Percentiles rank a stretch among this genome's conserved stretches.
These are phyloP conservation scores for Prunella fulvescens DNA, from an alignment of 2,113 vertebrate genomes.

Conservation along the genomic window DNA sequence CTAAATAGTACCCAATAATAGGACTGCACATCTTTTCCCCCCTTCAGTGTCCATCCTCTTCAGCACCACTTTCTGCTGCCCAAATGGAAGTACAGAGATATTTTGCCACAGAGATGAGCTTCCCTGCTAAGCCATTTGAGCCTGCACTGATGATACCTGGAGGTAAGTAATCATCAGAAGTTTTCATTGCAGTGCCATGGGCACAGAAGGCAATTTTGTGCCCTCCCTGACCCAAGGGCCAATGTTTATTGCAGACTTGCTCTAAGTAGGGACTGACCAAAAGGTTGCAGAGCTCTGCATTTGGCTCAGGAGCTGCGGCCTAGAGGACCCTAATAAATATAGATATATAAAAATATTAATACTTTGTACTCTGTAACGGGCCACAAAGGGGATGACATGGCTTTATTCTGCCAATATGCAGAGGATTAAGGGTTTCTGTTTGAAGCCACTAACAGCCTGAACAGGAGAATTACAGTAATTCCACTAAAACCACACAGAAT, in stretches of 20 bases:
- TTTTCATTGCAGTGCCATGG: not conserved
- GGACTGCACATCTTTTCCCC: not conserved
- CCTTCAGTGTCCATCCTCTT: not conserved
- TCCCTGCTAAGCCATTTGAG: not conserved
- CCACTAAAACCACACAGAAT: slow-evolving; percentile 23
- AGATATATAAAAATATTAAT: not conserved
- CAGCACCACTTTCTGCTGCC: not conserved
- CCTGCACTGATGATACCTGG: not conserved
- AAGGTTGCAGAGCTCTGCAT: not conserved
- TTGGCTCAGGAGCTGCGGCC: not conserved
- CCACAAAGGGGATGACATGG: slow-evolving; percentile 12
- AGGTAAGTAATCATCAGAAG: not conserved
- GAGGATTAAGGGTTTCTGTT: slow-evolving; percentile 46
- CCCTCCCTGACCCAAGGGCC: not conserved
- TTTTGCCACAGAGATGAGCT: not conserved
- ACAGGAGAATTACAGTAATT: slow-evolving; percentile 46
- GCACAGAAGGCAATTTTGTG: not conserved
- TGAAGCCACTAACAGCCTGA: slow-evolving; percentile 25
- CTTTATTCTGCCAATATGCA: slow-evolving; percentile 50
- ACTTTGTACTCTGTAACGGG: not conserved
- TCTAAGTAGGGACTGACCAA: not conserved
- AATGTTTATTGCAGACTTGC: not conserved
- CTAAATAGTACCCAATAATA: not conserved
- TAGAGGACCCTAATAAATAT: not conserved
- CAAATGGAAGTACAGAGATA: not conserved